phyloP scores from a whole-genome alignment of 1,140 invertebrate species.

The Zophobas morio region DNA sequence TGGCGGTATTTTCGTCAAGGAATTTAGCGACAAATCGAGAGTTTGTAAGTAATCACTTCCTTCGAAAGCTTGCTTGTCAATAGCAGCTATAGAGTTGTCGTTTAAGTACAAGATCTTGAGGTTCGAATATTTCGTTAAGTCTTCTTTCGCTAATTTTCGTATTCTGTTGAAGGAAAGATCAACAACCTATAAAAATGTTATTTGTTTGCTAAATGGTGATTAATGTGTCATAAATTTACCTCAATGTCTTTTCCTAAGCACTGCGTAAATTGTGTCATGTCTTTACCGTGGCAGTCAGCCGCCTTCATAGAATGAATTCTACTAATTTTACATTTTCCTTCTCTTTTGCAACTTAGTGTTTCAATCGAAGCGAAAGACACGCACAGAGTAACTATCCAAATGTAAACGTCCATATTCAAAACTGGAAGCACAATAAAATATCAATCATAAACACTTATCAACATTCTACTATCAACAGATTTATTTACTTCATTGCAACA shows the following conservation, averaged over 20 bases:
- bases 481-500: conserved; percentile 20
- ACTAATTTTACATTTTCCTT: conserved; percentile 53
- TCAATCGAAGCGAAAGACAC: conserved; percentile 21
- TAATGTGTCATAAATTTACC: conserved; percentile 47
- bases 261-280: conserved; percentile 58
- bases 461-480: conserved; percentile 9
- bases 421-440: conserved; percentile 47
- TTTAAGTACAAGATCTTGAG: conserved; percentile 73
- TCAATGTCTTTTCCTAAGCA: conserved; percentile 58
- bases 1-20: conserved; percentile 68
- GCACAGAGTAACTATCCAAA: conserved; percentile 23
- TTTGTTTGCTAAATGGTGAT: too few relatives aligned
- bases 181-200: conserved; percentile 70
- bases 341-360: conserved; percentile 50
- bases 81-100: conserved; percentile 74
- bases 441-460: conserved; percentile 15
- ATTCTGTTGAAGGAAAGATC: conserved; percentile 76
- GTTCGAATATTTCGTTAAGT: conserved; percentile 71
- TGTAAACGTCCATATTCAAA: conserved; percentile 41
- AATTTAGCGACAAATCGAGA: conserved; percentile 58
- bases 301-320: conserved; percentile 55
- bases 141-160: conserved; percentile 70
- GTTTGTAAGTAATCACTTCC: conserved; percentile 51
- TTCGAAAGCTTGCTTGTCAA: conserved; percentile 72
- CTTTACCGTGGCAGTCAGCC: conserved; percentile 57